Base-by-base conservation (phyloP, 2,888 invertebrate genomes). In the Dione vanillae region DNA sequence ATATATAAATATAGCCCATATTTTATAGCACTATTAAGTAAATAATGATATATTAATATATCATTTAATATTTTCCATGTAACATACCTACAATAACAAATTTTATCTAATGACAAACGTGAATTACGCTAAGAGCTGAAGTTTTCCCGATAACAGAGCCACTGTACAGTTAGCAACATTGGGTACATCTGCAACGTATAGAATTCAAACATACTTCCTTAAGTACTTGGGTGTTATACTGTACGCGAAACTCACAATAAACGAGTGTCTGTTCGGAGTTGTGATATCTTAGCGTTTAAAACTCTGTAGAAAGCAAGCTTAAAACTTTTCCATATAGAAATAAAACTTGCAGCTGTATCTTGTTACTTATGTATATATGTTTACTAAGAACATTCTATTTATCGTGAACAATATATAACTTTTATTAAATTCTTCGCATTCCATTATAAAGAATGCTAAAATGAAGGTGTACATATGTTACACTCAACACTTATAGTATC, bases 251-350 rank as follows among this genome's bases (percentile, higher is more conserved):
- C 67, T 70, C 69, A 70, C 76, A 74, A 78, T 75, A n/a, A n/a
- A n/a, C n/a, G n/a, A n/a, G n/a, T n/a, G n/a, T n/a, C n/a, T n/a
- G 67, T 67, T 71, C 68, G 69, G 67, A 75, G 76, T 73, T 74
- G 75, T 72, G 78, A 78, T 79, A 78, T 79, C 77, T 79, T 76
- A 70, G 76, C 73, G 74, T 72, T 71, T 69, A 73, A 70, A 80
- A 79, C 78, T 78, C 75, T 71, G 70, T 73, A 74, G 75, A 74
- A 67, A 59, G 70, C 59, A 78, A 78, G 75, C 75, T 76, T 67
- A 65, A 62, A 76, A 77, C 75, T 79, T 78, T 75, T 71, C 70
- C 69, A 75, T 64, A 70, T 59, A 74, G 75, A 35, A 54, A 54
- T 37, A 37, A 3, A 54, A 37, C 9, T 54, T 16, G 37, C 49